A percentile compares a stretch with the other conserved stretches of the same genome.
These are phyloP conservation scores for Proisotoma minuta DNA, from an alignment of 2,888 invertebrate genomes.

Conservation along the genomic window DNA sequence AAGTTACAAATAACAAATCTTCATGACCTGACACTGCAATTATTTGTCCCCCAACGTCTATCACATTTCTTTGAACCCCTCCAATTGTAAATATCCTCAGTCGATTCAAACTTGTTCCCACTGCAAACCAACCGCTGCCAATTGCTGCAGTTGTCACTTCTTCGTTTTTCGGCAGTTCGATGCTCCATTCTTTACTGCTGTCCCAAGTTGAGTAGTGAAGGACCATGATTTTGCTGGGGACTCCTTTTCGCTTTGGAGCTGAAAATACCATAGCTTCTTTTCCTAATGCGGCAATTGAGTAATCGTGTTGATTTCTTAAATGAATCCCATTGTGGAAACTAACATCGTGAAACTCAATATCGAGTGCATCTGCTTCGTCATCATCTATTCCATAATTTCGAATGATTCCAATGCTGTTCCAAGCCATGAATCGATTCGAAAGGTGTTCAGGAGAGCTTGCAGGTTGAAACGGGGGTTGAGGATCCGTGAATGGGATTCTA, in stretches of 20 bases:
- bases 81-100: constrained; percentile 77
- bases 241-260: constrained; percentile 51
- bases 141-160: constrained; percentile 60
- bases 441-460: constrained; percentile 79
- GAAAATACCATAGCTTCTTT: constrained; percentile 73
- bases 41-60: constrained; percentile 68
- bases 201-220: constrained; percentile 65
- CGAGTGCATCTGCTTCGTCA: constrained; percentile 64
- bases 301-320: constrained; percentile 76
- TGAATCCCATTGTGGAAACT: constrained; percentile 83
- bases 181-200: constrained; percentile 78
- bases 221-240: constrained; percentile 65
- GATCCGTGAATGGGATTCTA: constrained; percentile 41
- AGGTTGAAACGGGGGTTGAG: constrained; percentile 83
- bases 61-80: constrained; percentile 78
- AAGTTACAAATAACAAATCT: constrained; percentile 49
- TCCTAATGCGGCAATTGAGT: constrained; percentile 83
- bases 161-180: constrained; percentile 72
- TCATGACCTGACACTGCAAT: constrained; percentile 51
- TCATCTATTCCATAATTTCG: constrained; percentile 67
- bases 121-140: constrained; percentile 69
- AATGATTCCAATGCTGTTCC: constrained; percentile 91
- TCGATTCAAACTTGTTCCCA: constrained; percentile 68
- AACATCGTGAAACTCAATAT: constrained; percentile 92
- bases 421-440: constrained; percentile 73